Base-by-base conservation (phyloP, 2,797 vertebrate genomes). In the Xerus rutilus region DNA sequence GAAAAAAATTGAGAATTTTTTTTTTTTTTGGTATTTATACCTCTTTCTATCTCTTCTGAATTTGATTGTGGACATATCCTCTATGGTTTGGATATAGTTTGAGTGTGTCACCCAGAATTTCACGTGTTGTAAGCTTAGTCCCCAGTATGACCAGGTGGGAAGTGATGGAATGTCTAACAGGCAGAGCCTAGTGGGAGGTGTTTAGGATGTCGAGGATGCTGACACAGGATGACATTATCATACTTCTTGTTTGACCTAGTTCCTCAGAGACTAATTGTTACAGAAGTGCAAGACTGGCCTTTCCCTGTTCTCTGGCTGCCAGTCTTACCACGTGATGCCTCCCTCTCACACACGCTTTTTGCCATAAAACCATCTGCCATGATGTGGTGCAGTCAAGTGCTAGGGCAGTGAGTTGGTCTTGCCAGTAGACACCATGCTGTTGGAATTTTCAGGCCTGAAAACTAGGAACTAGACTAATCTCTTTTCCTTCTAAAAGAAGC, bases 1-100 rank as follows among this genome's bases (percentile, higher is more conserved):
- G 86, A 43, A 18, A 21, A 52, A 15, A 70, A 69, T 20, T 72
- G 35, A 91, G 28, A 59, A 70, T 2, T 49, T 12, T 13, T 49
- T 49, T 49, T 64, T 87, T 95, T n/a, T 30, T 89, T 25, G 52
- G 35, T 72, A n/a, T 76, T 89, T 95, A 67, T 23, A 81, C 8
- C 28, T 77, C 57, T 77, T 86, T 90, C 11, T 45, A 70, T 2
- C 13, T 90, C 49, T 70, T 67, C 78, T 83, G 21, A 73, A 70
- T 72, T 54, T 81, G 13, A n/a, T 59, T 45, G 21, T 72, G n/a
- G 13, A 1, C 1, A 67, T 70, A 4, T 64, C 45, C 21, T 3
- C 18, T 59, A 47, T 49, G 52, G 18, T 25, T 5, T 28, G 13
- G 1, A 65, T 17, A 21, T 54, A 20, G 7, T 13, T 67, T 57